phyloP scores from a whole-genome alignment of 2,888 invertebrate genomes.

The Drosophila algonquin region DNA sequence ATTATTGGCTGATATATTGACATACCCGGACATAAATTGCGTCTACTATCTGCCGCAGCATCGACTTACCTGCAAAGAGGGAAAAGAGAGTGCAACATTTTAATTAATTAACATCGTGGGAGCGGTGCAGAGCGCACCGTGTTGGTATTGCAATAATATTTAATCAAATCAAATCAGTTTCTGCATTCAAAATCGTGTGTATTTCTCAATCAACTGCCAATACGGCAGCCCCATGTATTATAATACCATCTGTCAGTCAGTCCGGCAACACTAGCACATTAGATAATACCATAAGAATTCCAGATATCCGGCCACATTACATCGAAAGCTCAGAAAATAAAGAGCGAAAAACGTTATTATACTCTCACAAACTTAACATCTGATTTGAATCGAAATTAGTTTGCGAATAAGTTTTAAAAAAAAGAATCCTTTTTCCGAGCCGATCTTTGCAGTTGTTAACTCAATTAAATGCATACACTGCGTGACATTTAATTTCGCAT shows the following conservation, averaged over 20 bases:
- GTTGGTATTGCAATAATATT: constrained; percentile 22
- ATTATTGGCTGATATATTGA: constrained; percentile 36
- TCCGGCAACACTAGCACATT: no score
- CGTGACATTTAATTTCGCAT: constrained; percentile 59
- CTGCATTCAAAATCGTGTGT: constrained; percentile 11
- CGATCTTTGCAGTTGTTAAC: neutral
- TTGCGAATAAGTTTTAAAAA: constrained; percentile 5
- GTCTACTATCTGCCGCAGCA: neutral
- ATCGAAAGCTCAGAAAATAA: no score
- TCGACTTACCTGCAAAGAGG: constrained; percentile 47
- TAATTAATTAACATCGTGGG: constrained; percentile 36
- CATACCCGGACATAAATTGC: constrained; percentile 24
- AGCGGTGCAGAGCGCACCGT: neutral
- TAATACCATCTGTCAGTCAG: no score
- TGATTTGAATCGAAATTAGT: constrained; percentile 15
- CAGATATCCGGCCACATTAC: no score
- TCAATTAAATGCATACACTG: constrained; percentile 21
- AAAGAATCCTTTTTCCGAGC: no score
- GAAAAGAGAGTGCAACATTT: constrained; percentile 26
- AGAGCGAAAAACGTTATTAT: no score
- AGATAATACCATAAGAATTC: no score
- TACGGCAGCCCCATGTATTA: no score
- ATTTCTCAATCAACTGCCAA: constrained; percentile 4
- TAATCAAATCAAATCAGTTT: constrained; percentile 34
- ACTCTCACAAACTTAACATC: constrained; percentile 7